Evolutionary conservation across 2,113 vertebrate species (phyloP).

Genomic region (Tympanuchus pallidicinctus): DNA sequence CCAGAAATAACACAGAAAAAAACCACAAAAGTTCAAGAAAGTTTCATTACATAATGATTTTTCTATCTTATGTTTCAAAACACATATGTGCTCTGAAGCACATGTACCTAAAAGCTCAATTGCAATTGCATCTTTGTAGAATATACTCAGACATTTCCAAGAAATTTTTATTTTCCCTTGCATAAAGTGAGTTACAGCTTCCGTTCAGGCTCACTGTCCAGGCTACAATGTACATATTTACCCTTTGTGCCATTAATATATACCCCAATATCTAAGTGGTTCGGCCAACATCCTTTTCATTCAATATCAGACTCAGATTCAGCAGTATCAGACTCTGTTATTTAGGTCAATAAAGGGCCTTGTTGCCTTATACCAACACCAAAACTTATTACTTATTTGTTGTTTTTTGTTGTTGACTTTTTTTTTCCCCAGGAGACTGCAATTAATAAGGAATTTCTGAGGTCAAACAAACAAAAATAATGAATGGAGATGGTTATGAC

Average conservation of each 20-base stretch:
- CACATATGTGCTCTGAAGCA: neutral
- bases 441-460: neutral
- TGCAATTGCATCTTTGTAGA: neutral
- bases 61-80: accelerated
- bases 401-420: neutral
- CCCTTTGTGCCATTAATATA: neutral
- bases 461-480: neutral
- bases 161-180: neutral
- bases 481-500: neutral
- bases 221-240: neutral
- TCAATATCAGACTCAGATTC: neutral
- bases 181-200: neutral
- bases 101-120: neutral
- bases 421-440: neutral
- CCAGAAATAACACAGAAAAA: neutral
- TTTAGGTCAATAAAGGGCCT: neutral
- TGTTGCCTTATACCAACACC: neutral
- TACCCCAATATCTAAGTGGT: neutral
- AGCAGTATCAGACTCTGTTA: neutral
- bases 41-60: neutral
- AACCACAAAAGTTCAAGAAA: neutral
- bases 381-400: neutral
- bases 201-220: neutral
- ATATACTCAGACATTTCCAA: neutral
- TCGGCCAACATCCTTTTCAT: neutral